A percentile compares a stretch with the other conserved stretches of the same genome.
These are phyloP conservation scores for Drosophila antonietae DNA, from an alignment of 2,888 invertebrate species.

Conservation along the genomic window DNA sequence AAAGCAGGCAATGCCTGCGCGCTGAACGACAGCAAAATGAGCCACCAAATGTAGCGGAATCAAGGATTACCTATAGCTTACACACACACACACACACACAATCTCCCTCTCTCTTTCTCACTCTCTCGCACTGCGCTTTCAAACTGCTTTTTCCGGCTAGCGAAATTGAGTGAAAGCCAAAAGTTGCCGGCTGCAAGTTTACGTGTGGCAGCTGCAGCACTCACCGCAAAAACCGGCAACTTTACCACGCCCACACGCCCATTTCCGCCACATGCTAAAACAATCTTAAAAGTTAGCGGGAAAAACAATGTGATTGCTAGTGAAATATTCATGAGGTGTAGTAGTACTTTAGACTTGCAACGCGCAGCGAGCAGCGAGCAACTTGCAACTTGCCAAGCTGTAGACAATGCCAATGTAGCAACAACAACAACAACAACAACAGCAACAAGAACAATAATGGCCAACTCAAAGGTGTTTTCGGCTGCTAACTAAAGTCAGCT, in stretches of 20 bases:
- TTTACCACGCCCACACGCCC: conserved; percentile 52
- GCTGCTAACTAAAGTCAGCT: conserved; percentile 14
- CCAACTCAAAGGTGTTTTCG: conserved; percentile 35
- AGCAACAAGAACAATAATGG: conserved; percentile 2
- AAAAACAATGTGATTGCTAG: conserved; percentile 81
- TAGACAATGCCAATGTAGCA: conserved; percentile 43
- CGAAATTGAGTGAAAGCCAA: conserved; percentile 74
- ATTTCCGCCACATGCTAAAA: conserved; percentile 77
- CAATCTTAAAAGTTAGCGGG: conserved; percentile 79
- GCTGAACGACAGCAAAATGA: conserved; percentile 58
- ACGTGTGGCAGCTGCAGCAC: conserved; percentile 51
- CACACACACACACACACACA: conserved; percentile 26
- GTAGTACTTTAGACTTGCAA: conserved; percentile 28
- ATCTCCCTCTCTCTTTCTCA: neutral
- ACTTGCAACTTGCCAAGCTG: conserved; percentile 39
- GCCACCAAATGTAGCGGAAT: conserved; percentile 68
- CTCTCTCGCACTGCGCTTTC: conserved; percentile 39
- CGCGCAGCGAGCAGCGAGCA: conserved; percentile 30
- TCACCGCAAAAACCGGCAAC: conserved; percentile 38
- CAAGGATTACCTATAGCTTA: conserved; percentile 64
- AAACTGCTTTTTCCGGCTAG: conserved; percentile 54
- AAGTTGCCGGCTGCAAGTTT: conserved; percentile 70
- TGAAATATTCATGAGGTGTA: conserved; percentile 79
- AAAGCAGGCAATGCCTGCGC: conserved; percentile 38
- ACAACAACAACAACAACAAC: conserved; percentile 16